A percentile compares a stretch with the other conserved stretches of the same genome.
These are phyloP conservation scores for Onychostruthus taczanowskii DNA, from an alignment of 2,113 vertebrate species.

Conservation along the genomic window DNA sequence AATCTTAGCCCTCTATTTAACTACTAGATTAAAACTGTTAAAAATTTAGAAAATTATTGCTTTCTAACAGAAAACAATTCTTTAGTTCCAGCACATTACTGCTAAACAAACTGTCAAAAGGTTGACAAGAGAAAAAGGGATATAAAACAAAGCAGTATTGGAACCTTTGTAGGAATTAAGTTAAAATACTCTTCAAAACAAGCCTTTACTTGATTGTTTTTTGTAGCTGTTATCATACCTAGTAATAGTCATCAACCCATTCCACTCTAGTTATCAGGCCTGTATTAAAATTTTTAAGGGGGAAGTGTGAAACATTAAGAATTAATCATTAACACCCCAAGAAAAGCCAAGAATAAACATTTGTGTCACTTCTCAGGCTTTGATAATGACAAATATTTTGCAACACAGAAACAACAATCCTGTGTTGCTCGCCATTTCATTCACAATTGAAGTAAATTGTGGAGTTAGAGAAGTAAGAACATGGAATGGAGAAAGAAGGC, in stretches of 20 bases:
- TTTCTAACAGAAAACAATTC: background rate
- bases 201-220: background rate
- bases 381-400: background rate
- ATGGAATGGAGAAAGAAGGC: background rate
- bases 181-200: background rate
- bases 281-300: background rate
- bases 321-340: background rate
- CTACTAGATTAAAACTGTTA: background rate
- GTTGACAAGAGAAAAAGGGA: background rate
- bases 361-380: background rate
- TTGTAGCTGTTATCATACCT: background rate
- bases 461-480: background rate
- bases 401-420: background rate
- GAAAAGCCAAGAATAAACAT: background rate
- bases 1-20: background rate
- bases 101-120: background rate
- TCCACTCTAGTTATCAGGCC: background rate
- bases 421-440: rapidly evolving
- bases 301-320: background rate
- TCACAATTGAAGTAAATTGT: background rate
- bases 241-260: background rate
- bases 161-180: background rate
- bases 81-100: background rate
- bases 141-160: background rate
- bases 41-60: background rate